Evolutionary conservation across 2,113 vertebrate genomes (phyloP).

Genomic region (Datnioides undecimradiatus): DNA sequence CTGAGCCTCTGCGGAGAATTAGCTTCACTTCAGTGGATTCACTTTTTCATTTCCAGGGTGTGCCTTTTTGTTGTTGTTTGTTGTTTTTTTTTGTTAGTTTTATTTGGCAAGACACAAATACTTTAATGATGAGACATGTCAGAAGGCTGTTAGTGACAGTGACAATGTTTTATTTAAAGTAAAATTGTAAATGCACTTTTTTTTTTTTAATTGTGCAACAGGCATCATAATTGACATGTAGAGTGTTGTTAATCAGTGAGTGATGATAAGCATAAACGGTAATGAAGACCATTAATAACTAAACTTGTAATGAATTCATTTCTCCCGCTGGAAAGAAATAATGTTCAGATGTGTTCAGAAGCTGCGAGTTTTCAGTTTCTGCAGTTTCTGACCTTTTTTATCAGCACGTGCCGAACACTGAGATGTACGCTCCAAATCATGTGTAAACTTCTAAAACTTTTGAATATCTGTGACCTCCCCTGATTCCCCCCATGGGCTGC

Average conservation of each 20-base stretch:
- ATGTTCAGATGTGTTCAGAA: background rate
- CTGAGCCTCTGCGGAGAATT: conserved; percentile 73
- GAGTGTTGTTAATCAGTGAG: background rate
- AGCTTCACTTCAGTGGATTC: conserved; percentile 71
- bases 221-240: background rate
- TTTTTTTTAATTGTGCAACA: background rate
- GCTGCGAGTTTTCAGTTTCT: background rate
- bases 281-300: background rate
- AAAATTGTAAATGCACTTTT: background rate
- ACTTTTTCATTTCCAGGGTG: conserved; percentile 43
- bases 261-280: background rate
- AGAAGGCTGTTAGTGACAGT: background rate
- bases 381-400: conserved; percentile 1
- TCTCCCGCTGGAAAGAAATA: background rate
- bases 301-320: background rate
- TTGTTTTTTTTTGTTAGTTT: conserved; percentile 12
- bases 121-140: conserved; percentile 11
- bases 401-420: conserved; percentile 17
- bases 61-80: background rate
- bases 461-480: conserved; percentile 39
- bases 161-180: conserved; percentile 1
- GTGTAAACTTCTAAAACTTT: conserved; percentile 72
- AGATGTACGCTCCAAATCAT: conserved; percentile 27
- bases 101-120: conserved; percentile 1
- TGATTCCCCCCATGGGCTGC: conserved; percentile 22